Percentiles rank a stretch among this genome's conserved stretches.
Evolutionary conservation across 2,888 invertebrate genomes (phyloP).

Genomic region (Drosophila austrosaltans): DNA sequence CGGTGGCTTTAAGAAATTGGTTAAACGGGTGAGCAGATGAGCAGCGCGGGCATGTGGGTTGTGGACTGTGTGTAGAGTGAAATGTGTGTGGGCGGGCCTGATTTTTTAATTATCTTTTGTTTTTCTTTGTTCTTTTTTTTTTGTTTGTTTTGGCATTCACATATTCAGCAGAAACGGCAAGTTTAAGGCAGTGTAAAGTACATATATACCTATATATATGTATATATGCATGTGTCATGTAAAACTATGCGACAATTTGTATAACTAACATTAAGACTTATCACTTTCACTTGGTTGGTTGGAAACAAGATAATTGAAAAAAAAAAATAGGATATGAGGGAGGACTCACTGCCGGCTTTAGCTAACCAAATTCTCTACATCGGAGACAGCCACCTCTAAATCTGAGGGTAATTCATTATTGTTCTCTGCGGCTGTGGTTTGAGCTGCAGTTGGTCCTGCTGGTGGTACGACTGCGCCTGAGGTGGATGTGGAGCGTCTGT

Average conservation of each 20-base stretch:
- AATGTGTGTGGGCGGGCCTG: slow-evolving; percentile 29
- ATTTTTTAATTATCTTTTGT: slow-evolving; percentile 18
- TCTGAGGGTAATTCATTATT: slow-evolving; percentile 81
- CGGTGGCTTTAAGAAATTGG: slow-evolving; percentile 36
- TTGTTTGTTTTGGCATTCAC: slow-evolving; percentile 72
- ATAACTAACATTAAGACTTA: slow-evolving; percentile 79
- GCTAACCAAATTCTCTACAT: slow-evolving; percentile 83
- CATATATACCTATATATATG: slow-evolving; percentile 52
- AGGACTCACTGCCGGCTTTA: slow-evolving; percentile 62
- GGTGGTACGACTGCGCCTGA: slow-evolving; percentile 19
- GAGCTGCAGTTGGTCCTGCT: slow-evolving; percentile 28
- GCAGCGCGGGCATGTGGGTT: slow-evolving; percentile 19
- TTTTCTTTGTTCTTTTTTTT: not conserved
- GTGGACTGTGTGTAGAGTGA: slow-evolving; percentile 15
- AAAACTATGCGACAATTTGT: slow-evolving; percentile 77
- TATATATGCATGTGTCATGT: slow-evolving; percentile 51
- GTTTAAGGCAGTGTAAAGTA: slow-evolving; percentile 79
- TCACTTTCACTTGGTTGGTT: slow-evolving; percentile 78
- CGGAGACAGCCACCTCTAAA: slow-evolving; percentile 83
- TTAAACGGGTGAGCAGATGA: slow-evolving; percentile 30
- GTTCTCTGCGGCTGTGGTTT: slow-evolving; percentile 49
- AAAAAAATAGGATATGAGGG: slow-evolving; percentile 41
- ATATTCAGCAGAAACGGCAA: slow-evolving; percentile 80
- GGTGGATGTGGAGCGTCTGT: slow-evolving; percentile 49
- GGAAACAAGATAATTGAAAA: slow-evolving; percentile 19